A percentile compares a stretch with the other conserved stretches of the same genome.
Evolutionary conservation across 2,888 invertebrate genomes (phyloP).

Genomic region (Ophioninae sp.): DNA sequence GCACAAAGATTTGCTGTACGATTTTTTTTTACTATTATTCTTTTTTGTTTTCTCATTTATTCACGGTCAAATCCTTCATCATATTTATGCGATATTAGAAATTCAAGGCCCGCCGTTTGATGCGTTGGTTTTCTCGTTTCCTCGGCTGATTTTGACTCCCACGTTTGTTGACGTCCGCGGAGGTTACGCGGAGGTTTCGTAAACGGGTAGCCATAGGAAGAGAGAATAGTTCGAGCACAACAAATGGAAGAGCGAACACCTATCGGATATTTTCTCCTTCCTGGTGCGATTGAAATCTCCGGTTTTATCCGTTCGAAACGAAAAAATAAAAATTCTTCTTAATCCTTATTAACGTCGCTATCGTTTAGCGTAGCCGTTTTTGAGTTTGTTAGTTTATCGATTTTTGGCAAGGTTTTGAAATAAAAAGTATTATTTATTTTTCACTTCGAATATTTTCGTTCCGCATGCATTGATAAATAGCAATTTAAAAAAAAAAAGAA

Average conservation of each 20-base stretch:
- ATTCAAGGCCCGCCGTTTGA: constrained; percentile 4
- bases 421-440: too few relatives aligned
- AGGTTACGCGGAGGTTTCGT: constrained; percentile 26
- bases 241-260: neutral
- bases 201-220: constrained; percentile 48
- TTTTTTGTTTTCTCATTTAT: neutral
- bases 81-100: neutral
- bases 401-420: too few relatives aligned
- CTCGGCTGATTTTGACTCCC: constrained; percentile 47
- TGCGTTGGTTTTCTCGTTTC: constrained; percentile 19
- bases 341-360: too few relatives aligned
- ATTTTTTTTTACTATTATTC: neutral
- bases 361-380: too few relatives aligned
- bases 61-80: constrained; percentile 7
- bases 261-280: too few relatives aligned
- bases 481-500: too few relatives aligned
- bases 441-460: too few relatives aligned
- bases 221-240: neutral
- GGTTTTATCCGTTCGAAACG: too few relatives aligned
- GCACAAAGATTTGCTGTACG: neutral
- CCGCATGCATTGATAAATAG: too few relatives aligned
- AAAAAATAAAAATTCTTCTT: too few relatives aligned
- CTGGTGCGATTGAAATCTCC: too few relatives aligned
- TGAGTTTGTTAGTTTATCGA: too few relatives aligned
- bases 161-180: constrained; percentile 51